Base-by-base conservation (phyloP, 2,888 invertebrate species). In the Seira musarum region DNA sequence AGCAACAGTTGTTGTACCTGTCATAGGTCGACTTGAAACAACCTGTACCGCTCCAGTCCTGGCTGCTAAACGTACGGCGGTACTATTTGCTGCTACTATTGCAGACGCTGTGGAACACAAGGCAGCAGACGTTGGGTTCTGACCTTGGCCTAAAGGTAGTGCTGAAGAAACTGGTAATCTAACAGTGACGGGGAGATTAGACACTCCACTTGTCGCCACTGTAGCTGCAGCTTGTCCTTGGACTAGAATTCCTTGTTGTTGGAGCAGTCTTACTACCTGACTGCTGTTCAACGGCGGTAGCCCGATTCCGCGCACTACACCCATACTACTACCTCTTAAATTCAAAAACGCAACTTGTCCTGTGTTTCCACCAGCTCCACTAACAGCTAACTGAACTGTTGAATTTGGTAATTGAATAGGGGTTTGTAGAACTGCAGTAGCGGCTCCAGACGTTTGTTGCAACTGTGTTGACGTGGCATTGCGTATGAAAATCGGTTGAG, bases 401-500 rank as follows among this genome's bases (percentile, higher is more conserved):
- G 84, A 82, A 6, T 80, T 74, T 25, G 83, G 82, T 13, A 82
- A 78, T 40, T 81, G 80, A 35, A 81, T 40, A 3, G 79, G 65
- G 2, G 82, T 60, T 65, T 82, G 81, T 3, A 79, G 49, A 1
- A 85, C 61, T 24, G 79, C 71, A 0, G 69, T 46, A 1, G 74
- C 64, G 8, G 78, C 60, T 0, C 65, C 60, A n/a, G 73, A 53
- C 1, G 67, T 3, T 53, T 76, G 74, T 19, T 81, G 76, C 6
- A 83, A 19, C 65, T 84, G 83, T 17, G 63, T 70, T 22, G 85
- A 83, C 63, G 80, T 72, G 10, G 83, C 72, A 57, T 82, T 80
- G 19, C 85, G 57, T 30, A 86, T 85, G 1, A 86, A 82, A 61
- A 86, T 85, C 5, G 86, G 84, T 17, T 74, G 74, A 13, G 80